Evolutionary conservation across 2,113 vertebrate genomes (phyloP), one percentile per base, ranked within the genome.

Genomic region (Sylvilagus bachmani): DNA sequence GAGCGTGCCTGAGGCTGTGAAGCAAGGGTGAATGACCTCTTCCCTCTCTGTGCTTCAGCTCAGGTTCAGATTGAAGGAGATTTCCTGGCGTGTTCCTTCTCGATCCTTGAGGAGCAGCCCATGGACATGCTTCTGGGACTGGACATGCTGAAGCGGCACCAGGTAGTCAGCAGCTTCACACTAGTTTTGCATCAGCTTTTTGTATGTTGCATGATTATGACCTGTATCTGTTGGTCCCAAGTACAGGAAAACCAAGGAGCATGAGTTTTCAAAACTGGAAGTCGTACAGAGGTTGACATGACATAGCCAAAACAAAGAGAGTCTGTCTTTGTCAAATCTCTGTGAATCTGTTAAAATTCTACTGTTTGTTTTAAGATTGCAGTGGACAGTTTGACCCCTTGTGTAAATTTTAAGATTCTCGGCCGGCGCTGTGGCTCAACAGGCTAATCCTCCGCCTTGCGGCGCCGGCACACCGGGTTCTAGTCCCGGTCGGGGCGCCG

Each of bases 111-210:
- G 97, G 99, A 99, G 91, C 99, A 99, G 98, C 99, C 99, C 27
- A 99, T 99, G 99, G 99, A 99, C 97, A 99, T 99, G 99, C 99
- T 99, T 62, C 98, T 99, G 36, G 99, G 99, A 62, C 98, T 99
- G 96, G 99, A 99, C 97, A 99, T 99, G 99, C 98, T 99, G 38
- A 99, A 99, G 97, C 99, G 99, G 97, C 99, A 99, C 94, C 99
- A 99, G 99, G 99, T 99, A 98, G 85, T 49, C n/a, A 64, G 80
- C 36, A 4, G 2, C 70, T 19, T 24, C 3, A 0, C 36, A 36
- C 24, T 33, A 12, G 36, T 66, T 51, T 9, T 12, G 64, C 13
- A 0, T 25, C 22, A 33, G 16, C 29, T 73, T 86, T 67, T 36
- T 31, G 24, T 86, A 1, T 36, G 24, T 53, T 5, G 1, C 1